Conservation (phyloP, 2,797 vertebrate species). For the Gymnocypris eckloni region DNA sequence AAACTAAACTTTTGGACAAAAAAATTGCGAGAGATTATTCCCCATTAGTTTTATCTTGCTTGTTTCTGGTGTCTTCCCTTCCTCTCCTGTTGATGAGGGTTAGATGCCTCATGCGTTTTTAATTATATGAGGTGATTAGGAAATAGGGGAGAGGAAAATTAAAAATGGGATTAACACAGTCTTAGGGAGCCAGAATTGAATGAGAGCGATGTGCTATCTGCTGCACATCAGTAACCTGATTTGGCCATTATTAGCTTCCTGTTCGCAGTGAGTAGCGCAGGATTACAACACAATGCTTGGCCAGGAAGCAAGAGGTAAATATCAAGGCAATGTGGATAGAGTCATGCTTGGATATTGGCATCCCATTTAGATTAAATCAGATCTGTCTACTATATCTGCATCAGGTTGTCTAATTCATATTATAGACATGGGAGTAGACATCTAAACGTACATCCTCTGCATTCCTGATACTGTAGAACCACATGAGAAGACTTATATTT, state of each 20-base stretch:
- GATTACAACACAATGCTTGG: conserved; percentile 45
- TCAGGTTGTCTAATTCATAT: conserved; percentile 10
- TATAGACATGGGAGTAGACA: neutral
- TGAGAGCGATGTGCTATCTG: conserved; percentile 57
- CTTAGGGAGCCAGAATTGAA: conserved; percentile 65
- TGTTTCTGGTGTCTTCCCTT: conserved; percentile 30
- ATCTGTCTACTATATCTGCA: neutral
- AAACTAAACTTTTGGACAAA: neutral
- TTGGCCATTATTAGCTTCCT: conserved; percentile 69
- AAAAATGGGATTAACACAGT: conserved; percentile 74
- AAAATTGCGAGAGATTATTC: neutral
- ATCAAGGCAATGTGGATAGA: conserved; percentile 11
- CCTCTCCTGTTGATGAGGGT: conserved; percentile 10
- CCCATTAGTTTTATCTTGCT: conserved; percentile 1
- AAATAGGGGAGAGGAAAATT: conserved; percentile 65
- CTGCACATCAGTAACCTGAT: conserved; percentile 63
- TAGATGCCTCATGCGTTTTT: conserved; percentile 60
- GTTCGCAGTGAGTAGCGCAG: conserved; percentile 63
- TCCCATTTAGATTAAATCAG: conserved; percentile 22
- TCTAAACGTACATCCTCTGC: neutral
- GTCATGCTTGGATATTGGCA: neutral
- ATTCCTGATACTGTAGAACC: neutral
- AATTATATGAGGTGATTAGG: conserved; percentile 75
- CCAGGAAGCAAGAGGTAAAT: conserved; percentile 26
- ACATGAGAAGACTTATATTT: neutral